phyloP scores from a whole-genome alignment of 1,140 invertebrate genomes.

The Tetramorium parvispinum region DNA sequence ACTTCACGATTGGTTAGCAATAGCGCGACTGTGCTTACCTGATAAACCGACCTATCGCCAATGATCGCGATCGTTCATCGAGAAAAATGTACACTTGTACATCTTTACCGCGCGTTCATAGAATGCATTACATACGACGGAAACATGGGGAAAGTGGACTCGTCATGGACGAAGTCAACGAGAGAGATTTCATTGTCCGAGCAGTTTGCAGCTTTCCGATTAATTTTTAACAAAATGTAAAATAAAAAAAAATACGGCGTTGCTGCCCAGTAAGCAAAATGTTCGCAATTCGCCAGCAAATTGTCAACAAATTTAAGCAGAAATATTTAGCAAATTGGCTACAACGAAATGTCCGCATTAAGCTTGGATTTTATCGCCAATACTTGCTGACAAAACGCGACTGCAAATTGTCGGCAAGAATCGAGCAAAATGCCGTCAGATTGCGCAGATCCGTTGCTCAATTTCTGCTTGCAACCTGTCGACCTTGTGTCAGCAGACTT shows the following conservation, averaged over 20 bases:
- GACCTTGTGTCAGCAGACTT: too few species aligned
- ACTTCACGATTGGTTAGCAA: conserved; percentile 65
- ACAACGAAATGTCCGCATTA: too few species aligned
- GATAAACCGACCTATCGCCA: not conserved
- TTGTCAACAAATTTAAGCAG: too few species aligned
- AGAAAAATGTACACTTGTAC: conserved; percentile 12
- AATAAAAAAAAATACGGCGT: not conserved
- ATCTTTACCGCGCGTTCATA: conserved; percentile 4
- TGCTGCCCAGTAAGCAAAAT: too few species aligned
- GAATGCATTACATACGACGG: conserved; percentile 16
- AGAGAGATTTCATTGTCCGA: conserved; percentile 30
- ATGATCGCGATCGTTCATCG: conserved; percentile 17
- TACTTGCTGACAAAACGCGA: too few species aligned
- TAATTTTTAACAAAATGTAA: conserved; percentile 15
- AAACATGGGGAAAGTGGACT: conserved; percentile 47
- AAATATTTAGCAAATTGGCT: too few species aligned
- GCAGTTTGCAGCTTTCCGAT: not conserved
- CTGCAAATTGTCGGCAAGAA: too few species aligned
- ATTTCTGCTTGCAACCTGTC: too few species aligned
- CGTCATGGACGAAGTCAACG: conserved; percentile 22
- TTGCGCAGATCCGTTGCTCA: too few species aligned
- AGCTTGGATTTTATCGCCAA: too few species aligned
- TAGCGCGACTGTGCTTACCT: conserved; percentile 66
- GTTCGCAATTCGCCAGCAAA: too few species aligned
- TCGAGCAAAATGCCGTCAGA: too few species aligned